phyloP scores from a whole-genome alignment of 2,797 vertebrate species.

The Pipistrellus nathusii region DNA sequence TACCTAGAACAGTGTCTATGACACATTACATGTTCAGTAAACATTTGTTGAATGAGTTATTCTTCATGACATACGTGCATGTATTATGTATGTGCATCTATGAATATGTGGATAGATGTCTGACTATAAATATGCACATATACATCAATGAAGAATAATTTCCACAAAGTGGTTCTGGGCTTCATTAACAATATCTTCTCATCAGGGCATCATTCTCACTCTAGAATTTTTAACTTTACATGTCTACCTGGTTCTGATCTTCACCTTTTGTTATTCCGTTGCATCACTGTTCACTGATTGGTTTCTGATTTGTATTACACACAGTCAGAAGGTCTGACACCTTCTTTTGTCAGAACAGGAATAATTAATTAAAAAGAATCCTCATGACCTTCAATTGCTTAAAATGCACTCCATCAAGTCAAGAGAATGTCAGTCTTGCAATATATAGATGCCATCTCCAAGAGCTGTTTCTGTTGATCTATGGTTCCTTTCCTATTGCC shows the following conservation, averaged over 20 bases:
- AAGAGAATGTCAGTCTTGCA: slow-evolving; percentile 19
- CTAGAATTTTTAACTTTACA: not conserved
- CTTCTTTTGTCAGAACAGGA: slow-evolving; percentile 18
- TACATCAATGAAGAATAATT: not conserved
- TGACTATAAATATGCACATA: not conserved
- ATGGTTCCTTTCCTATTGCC: not conserved
- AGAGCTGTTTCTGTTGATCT: slow-evolving; percentile 1
- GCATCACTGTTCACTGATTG: not conserved
- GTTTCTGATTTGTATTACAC: slow-evolving; percentile 64
- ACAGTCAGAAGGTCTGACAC: too few relatives aligned
- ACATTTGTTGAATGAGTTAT: not conserved
- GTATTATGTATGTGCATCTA: not conserved
- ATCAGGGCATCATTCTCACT: not conserved
- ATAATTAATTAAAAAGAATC: slow-evolving; percentile 46
- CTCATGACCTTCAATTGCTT: not conserved
- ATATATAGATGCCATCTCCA: not conserved
- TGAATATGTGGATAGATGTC: not conserved
- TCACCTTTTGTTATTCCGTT: not conserved
- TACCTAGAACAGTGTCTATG: not conserved
- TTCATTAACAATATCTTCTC: not conserved
- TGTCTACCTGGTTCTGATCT: not conserved
- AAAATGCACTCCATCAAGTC: not conserved
- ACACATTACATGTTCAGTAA: not conserved
- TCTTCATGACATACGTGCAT: not conserved
- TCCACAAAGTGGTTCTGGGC: not conserved